phyloP scores from a whole-genome alignment of 2,797 vertebrate genomes.

The Galaxias olidus region DNA sequence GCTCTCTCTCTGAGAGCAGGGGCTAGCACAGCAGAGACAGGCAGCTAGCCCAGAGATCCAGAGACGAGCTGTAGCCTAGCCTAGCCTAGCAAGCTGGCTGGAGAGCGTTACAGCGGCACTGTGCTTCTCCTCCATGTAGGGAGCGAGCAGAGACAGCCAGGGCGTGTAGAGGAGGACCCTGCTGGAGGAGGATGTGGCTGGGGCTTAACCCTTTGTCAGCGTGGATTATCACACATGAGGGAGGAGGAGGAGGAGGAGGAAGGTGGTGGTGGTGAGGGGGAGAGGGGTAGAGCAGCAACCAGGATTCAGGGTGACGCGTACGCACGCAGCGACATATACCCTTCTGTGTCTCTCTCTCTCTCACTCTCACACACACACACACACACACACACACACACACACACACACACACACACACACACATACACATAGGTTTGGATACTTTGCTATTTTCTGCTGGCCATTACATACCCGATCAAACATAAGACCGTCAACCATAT shows the following conservation, averaged over 20 bases:
- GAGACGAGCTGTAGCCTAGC: conserved; percentile 35
- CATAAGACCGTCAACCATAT: too few relatives aligned
- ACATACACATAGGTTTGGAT: neutral
- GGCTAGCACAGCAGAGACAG: conserved; percentile 33
- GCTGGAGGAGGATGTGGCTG: conserved; percentile 54
- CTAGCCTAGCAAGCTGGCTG: conserved; percentile 1
- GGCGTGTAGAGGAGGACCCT: conserved; percentile 8
- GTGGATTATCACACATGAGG: conserved; percentile 66
- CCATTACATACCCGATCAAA: too few relatives aligned
- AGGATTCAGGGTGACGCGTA: conserved; percentile 49
- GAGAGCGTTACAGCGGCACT: conserved; percentile 42
- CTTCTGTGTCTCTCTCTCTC: conserved; percentile 11
- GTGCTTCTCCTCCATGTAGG: conserved; percentile 8
- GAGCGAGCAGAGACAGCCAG: conserved; percentile 22
- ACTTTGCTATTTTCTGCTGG: too few relatives aligned
- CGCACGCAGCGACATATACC: neutral
- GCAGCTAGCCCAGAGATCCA: conserved; percentile 45
- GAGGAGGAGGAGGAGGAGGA: conserved; percentile 49
- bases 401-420: conserved; percentile 35
- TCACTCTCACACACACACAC: conserved; percentile 16
- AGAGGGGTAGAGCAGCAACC: conserved; percentile 37
- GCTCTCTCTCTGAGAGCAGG: neutral
- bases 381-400: conserved; percentile 38
- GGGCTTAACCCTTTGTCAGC: conserved; percentile 72
- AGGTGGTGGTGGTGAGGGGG: neutral